Evolutionary conservation across 1,140 invertebrate genomes (phyloP).

Genomic region (Drosophila prosaltans): DNA sequence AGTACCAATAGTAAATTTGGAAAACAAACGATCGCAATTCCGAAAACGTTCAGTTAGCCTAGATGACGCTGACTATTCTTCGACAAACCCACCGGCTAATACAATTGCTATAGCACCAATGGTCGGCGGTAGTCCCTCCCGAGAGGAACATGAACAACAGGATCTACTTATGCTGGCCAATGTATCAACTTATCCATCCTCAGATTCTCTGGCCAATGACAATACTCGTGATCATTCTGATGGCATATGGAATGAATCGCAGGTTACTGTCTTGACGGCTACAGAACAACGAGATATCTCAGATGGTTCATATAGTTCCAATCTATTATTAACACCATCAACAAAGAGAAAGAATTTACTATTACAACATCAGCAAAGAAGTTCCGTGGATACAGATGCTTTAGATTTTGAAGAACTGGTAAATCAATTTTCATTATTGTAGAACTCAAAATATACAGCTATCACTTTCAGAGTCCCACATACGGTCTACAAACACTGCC

Average conservation of each 20-base stretch:
- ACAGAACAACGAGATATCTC: slow-evolving; percentile 79
- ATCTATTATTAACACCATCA: slow-evolving; percentile 88
- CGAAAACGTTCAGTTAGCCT: slow-evolving; percentile 88
- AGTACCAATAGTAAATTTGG: not conserved
- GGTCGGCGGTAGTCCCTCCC: slow-evolving; percentile 85
- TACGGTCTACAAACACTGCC: slow-evolving; percentile 71
- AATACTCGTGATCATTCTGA: slow-evolving; percentile 91
- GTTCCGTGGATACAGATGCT: slow-evolving; percentile 92
- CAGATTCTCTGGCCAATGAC: slow-evolving; percentile 90
- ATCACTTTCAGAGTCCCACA: slow-evolving; percentile 62
- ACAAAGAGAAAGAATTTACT: slow-evolving; percentile 89
- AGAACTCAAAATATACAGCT: not conserved
- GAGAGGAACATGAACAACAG: slow-evolving; percentile 51
- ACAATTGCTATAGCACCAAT: slow-evolving; percentile 82
- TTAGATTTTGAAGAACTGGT: slow-evolving; percentile 89
- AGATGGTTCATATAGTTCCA: slow-evolving; percentile 83
- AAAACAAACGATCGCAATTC: slow-evolving; percentile 67
- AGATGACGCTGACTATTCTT: slow-evolving; percentile 66
- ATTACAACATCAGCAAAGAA: slow-evolving; percentile 91
- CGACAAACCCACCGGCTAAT: slow-evolving; percentile 26
- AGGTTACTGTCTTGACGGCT: slow-evolving; percentile 91
- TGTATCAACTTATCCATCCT: slow-evolving; percentile 90
- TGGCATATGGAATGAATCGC: slow-evolving; percentile 93
- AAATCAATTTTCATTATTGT: not conserved
- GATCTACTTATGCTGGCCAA: slow-evolving; percentile 54